Conservation (phyloP, 2,888 invertebrate species). For the Brenthis hecate region DNA sequence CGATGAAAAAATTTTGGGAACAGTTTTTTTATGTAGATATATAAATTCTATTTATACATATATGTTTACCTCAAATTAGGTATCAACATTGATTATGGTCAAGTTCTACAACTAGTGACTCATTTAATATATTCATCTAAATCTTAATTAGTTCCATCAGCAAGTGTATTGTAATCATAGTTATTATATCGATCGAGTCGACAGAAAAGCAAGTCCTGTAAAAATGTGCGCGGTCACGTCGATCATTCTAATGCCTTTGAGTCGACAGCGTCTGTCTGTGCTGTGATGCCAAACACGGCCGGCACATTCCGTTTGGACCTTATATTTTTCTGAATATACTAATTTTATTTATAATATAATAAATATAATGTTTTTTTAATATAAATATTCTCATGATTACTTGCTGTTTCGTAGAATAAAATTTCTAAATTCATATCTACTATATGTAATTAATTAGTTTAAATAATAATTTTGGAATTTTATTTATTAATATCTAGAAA, state of each 20-base stretch:
- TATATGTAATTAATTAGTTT: too few species aligned
- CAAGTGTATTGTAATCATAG: slow-evolving; percentile 15
- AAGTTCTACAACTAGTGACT: not conserved
- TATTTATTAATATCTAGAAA: too few species aligned
- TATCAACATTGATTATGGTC: too few species aligned
- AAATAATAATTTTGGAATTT: too few species aligned
- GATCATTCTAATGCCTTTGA: slow-evolving; percentile 76
- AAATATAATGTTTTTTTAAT: not conserved
- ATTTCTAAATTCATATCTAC: too few species aligned
- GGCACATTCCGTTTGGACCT: slow-evolving; percentile 48
- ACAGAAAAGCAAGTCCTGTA: slow-evolving; percentile 31
- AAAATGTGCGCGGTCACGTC: slow-evolving; percentile 59
- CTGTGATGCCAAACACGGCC: slow-evolving; percentile 64
- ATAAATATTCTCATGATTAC: not conserved
- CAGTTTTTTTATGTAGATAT: too few species aligned
- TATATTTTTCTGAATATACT: not conserved
- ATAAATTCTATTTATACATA: too few species aligned
- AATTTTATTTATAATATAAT: not conserved
- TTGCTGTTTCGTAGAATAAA: too few species aligned
- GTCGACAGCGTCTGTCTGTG: slow-evolving; percentile 70
- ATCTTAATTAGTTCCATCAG: slow-evolving; percentile 23
- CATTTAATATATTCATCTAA: slow-evolving; percentile 4
- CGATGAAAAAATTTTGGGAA: too few species aligned
- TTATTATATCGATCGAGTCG: not conserved
- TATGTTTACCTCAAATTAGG: too few species aligned